Percentiles rank a stretch among this genome's conserved stretches.
Conservation (phyloP, 2,113 vertebrate genomes). For the Sarotherodon lohbergeri region DNA sequence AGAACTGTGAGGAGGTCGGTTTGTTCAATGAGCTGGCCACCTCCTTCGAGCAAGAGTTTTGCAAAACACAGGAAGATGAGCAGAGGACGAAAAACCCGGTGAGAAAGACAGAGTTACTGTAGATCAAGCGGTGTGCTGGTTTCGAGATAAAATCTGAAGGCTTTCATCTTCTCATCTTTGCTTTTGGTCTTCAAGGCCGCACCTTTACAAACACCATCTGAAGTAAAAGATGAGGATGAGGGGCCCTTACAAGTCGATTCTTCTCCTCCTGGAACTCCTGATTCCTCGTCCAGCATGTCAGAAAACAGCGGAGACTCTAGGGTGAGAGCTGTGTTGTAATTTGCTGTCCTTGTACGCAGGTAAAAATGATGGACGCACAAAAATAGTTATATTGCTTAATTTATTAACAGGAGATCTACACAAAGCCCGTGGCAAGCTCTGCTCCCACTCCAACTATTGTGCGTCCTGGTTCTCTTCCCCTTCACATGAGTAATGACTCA, state of each 20-base stretch:
- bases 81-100: constrained; percentile 76
- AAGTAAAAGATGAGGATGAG: constrained; percentile 86
- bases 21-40: constrained; percentile 93
- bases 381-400: neutral
- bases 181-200: constrained; percentile 27
- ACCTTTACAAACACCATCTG: constrained; percentile 80
- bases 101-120: constrained; percentile 22
- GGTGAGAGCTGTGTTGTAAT: constrained; percentile 21
- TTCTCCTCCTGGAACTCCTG: constrained; percentile 84
- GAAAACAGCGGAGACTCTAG: constrained; percentile 63
- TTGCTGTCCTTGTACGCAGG: neutral
- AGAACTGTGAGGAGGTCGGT: constrained; percentile 98
- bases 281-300: constrained; percentile 75
- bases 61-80: constrained; percentile 89
- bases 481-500: constrained; percentile 85
- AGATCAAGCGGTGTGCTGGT: neutral
- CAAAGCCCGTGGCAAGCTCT: constrained; percentile 79
- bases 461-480: constrained; percentile 89
- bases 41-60: constrained; percentile 96
- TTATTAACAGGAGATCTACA: constrained; percentile 69
- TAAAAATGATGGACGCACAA: neutral
- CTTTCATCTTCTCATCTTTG: neutral
- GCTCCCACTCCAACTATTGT: constrained; percentile 92
- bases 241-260: constrained; percentile 89
- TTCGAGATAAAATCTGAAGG: neutral